Evolutionary conservation across 2,888 invertebrate genomes (phyloP).

Genomic region (Orchestes rusci): DNA sequence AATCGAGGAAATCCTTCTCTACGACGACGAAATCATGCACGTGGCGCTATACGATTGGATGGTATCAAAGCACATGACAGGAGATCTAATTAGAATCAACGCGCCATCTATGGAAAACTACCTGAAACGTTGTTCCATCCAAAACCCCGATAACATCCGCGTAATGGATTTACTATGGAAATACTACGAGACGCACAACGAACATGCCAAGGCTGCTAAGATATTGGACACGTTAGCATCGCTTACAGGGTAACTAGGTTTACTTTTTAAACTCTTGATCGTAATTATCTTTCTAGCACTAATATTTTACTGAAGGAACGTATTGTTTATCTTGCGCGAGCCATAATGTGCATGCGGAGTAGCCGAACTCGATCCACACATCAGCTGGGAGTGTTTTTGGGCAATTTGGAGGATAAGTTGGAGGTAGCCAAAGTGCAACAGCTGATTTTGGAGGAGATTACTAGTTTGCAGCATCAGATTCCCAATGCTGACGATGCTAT

Average conservation of each 20-base stretch:
- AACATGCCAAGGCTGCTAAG: constrained; percentile 87
- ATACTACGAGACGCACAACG: constrained; percentile 86
- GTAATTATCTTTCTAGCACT: constrained; percentile 48
- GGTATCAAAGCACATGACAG: constrained; percentile 64
- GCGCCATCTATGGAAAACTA: constrained; percentile 71
- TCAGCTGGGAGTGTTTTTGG: constrained; percentile 68
- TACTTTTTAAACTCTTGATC: not conserved
- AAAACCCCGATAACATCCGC: constrained; percentile 46
- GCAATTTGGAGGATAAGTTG: constrained; percentile 86
- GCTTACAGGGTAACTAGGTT: constrained; percentile 50
- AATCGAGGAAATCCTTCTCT: constrained; percentile 59
- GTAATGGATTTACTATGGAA: constrained; percentile 85
- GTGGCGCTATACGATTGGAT: constrained; percentile 92
- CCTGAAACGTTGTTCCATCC: constrained; percentile 54
- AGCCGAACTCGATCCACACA: constrained; percentile 68
- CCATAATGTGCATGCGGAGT: constrained; percentile 92
- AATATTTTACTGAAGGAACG: constrained; percentile 71
- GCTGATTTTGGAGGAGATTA: constrained; percentile 59
- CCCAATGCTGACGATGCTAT: constrained; percentile 50
- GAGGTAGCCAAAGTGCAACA: constrained; percentile 86
- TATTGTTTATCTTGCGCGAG: constrained; percentile 85
- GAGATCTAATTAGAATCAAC: constrained; percentile 60
- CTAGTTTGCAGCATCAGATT: constrained; percentile 43
- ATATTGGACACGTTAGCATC: constrained; percentile 84
- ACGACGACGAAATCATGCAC: constrained; percentile 82